Evolutionary conservation across 2,888 invertebrate species (phyloP), one percentile per base, ranked within the genome.

Genomic region (Hyposoter didymator): DNA sequence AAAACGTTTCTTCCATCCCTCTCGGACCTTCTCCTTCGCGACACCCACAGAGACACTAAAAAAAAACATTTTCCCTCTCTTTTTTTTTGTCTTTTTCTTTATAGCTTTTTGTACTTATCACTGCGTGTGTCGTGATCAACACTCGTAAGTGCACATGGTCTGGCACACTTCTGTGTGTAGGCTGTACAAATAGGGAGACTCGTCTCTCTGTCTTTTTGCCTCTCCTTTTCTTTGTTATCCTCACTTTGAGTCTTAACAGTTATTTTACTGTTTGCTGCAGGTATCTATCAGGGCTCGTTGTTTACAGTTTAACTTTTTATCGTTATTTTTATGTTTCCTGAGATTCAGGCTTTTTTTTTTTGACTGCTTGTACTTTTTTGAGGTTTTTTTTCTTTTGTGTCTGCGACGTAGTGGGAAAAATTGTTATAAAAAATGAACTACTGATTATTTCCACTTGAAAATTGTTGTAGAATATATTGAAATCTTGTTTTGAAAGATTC

Each of bases 161-260:
- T 69, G 78, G 55, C 78, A 69, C 69, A 67, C 78, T 78, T 78
- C 49, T 76, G n/a, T n/a, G 4, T 32, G 4, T 49, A 39, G 49
- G n/a, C 35, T 73, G 39, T 22, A 14, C 55, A 73, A 22, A 73
- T 39, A 73, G 28, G 28, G 59, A 59, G 59, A 59, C 22, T 59
- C n/a, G 14, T 59, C 28, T 28, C 28, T 59, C n/a, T n/a, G 12
- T 19, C 32, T 19, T 10, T 66, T n/a, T 39, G n/a, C 22, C 35
- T 19, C 66, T 32, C 22, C 28, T 39, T n/a, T 28, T 22, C 35
- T 32, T 7, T 49, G 45, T 22, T 28, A 28, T 32, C 28, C 14
- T n/a, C 22, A 67, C 43, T 22, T 22, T 39, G 12, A 5, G 12
- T 14, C 14, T 45, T 43, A n/a, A n/a, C 4, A 7, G 35, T n/a